phyloP scores from a whole-genome alignment of 2,113 vertebrate species.

The Aegithalos caudatus region DNA sequence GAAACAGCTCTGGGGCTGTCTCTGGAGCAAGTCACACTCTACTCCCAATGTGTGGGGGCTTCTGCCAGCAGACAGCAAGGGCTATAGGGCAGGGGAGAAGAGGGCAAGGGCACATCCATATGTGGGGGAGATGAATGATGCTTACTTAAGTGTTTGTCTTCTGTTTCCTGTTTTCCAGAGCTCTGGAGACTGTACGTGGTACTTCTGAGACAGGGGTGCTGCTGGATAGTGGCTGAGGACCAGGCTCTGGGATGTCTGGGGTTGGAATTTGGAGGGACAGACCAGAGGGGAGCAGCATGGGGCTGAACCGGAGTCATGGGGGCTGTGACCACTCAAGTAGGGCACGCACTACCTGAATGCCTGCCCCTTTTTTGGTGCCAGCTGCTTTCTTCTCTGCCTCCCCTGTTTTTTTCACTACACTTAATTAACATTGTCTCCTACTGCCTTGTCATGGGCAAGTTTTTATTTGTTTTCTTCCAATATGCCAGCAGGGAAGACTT shows the following conservation, averaged over 20 bases:
- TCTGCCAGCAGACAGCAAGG: background rate
- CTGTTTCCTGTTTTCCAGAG: background rate
- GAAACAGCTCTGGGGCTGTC: background rate
- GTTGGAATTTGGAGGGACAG: background rate
- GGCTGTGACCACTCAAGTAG: accelerated
- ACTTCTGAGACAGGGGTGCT: background rate
- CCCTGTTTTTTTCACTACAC: background rate
- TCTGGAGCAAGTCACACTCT: background rate
- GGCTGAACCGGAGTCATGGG: background rate
- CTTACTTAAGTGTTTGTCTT: background rate
- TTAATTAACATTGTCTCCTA: background rate
- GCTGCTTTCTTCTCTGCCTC: background rate
- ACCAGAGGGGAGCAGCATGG: background rate
- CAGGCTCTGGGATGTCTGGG: background rate
- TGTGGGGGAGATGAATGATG: background rate
- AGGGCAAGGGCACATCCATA: accelerated
- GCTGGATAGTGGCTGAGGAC: background rate
- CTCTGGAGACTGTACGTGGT: background rate
- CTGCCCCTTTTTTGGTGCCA: background rate
- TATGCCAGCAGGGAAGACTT: background rate
- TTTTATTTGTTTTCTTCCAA: background rate
- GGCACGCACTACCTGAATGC: accelerated
- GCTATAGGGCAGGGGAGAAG: background rate
- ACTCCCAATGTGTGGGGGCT: background rate
- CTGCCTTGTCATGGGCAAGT: background rate